Conservation (phyloP, 1,140 invertebrate genomes). For the Lysiphlebus fabarum region DNA sequence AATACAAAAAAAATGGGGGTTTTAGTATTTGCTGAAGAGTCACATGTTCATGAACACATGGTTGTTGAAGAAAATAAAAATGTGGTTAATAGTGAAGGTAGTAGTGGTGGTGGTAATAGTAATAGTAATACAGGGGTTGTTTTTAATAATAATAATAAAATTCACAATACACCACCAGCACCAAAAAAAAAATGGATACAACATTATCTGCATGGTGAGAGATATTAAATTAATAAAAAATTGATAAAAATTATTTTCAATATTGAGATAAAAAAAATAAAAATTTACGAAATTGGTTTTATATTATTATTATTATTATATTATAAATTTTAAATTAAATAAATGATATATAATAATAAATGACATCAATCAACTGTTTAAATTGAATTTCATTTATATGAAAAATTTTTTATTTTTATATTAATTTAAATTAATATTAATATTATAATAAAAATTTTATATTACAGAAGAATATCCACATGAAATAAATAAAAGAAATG, state of each 20-base stretch:
- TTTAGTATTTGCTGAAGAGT: conserved; percentile 16
- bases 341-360: too few relatives aligned
- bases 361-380: too few relatives aligned
- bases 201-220: conserved; percentile 62
- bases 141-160: conserved; percentile 45
- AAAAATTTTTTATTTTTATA: too few relatives aligned
- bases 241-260: neutral
- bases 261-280: neutral
- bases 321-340: too few relatives aligned
- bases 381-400: too few relatives aligned
- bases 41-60: conserved; percentile 3
- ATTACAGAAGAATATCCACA: conserved; percentile 50
- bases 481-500: conserved; percentile 45
- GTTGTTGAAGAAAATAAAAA: neutral
- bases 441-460: too few relatives aligned
- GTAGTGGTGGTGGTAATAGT: neutral
- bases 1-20: conserved; percentile 17
- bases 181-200: conserved; percentile 73
- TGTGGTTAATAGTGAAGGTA: neutral
- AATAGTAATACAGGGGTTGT: conserved; percentile 21
- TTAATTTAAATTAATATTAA: too few relatives aligned
- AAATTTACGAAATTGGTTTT: too few relatives aligned
- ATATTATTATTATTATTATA: too few relatives aligned
- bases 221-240: neutral
- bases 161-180: conserved; percentile 54